Conservation (phyloP, 2,113 vertebrate species). For the Bagarius yarrelli region DNA sequence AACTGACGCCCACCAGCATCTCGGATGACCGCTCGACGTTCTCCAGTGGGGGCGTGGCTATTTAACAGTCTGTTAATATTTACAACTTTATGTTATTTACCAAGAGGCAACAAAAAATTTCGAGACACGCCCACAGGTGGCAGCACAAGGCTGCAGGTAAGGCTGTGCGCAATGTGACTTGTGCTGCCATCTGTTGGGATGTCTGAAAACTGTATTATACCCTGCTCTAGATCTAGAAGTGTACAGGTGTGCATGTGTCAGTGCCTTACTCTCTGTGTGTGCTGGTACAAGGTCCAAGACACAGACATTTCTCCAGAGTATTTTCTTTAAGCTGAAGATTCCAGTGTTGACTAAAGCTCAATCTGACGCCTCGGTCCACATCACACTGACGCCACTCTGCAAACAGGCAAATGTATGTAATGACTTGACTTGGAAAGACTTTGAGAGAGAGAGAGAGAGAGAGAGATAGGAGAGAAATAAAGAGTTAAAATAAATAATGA, state of each 20-base stretch:
- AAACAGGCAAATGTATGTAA: conserved; percentile 17
- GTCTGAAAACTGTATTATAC: too few relatives aligned
- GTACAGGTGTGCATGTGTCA: neutral
- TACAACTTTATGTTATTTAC: too few relatives aligned
- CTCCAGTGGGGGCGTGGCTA: conserved; percentile 55
- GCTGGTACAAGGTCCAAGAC: conserved; percentile 61
- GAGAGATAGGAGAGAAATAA: neutral
- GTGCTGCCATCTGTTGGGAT: too few relatives aligned
- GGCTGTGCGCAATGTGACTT: too few relatives aligned
- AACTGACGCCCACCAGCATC: conserved; percentile 58
- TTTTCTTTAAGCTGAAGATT: conserved; percentile 57
- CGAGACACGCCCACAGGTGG: too few relatives aligned
- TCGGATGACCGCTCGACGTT: conserved; percentile 61
- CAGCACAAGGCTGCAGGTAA: too few relatives aligned
- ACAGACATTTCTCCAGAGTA: conserved; percentile 53
- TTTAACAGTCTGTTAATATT: conserved; percentile 61
- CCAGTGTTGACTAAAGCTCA: conserved; percentile 65
- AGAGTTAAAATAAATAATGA: neutral
- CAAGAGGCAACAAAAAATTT: too few relatives aligned
- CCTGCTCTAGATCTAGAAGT: too few relatives aligned
- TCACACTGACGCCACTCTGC: conserved; percentile 72
- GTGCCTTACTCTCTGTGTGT: conserved; percentile 67
- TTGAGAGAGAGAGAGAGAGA: neutral
- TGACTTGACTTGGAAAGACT: too few relatives aligned
- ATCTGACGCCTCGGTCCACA: conserved; percentile 57